These are phyloP conservation scores for Dicroscelio sp. DNA, from an alignment of 2,888 invertebrate species.

Conservation along the genomic window DNA sequence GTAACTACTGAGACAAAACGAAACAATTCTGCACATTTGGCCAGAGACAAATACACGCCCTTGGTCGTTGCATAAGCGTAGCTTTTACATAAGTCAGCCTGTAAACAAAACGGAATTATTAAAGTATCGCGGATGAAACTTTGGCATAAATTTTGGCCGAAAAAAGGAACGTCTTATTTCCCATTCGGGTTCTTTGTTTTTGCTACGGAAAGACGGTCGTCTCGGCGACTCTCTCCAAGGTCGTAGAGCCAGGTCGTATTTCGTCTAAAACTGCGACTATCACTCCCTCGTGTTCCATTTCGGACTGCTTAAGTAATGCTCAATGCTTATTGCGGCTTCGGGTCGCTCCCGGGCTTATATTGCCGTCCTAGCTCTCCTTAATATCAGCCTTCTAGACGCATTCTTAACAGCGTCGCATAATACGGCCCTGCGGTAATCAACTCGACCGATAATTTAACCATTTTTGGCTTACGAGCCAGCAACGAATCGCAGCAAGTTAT, in stretches of 20 bases:
- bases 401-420: constrained; percentile 61
- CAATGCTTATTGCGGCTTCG: constrained; percentile 86
- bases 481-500: constrained; percentile 4
- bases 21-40: constrained; percentile 48
- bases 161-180: constrained; percentile 43
- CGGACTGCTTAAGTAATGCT: constrained; percentile 88
- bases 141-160: constrained; percentile 40
- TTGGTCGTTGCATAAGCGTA: constrained; percentile 86
- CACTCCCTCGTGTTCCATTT: constrained; percentile 86
- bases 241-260: constrained; percentile 84
- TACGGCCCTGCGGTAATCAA: constrained; percentile 62
- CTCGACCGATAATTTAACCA: constrained; percentile 50
- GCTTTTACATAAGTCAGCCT: constrained; percentile 84
- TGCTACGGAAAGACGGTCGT: constrained; percentile 68
- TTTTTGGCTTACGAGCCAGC: constrained; percentile 16
- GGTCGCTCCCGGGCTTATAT: constrained; percentile 86
- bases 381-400: constrained; percentile 80
- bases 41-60: constrained; percentile 78
- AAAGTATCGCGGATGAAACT: constrained; percentile 16
- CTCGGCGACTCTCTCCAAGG: constrained; percentile 80
- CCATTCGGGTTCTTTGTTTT: constrained; percentile 50
- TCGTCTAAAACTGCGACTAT: constrained; percentile 85
- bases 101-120: constrained; percentile 54
- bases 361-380: constrained; percentile 84
- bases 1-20: constrained; percentile 57